These are phyloP conservation scores for Metalampra italica DNA, from an alignment of 2,888 invertebrate species.

Conservation along the genomic window DNA sequence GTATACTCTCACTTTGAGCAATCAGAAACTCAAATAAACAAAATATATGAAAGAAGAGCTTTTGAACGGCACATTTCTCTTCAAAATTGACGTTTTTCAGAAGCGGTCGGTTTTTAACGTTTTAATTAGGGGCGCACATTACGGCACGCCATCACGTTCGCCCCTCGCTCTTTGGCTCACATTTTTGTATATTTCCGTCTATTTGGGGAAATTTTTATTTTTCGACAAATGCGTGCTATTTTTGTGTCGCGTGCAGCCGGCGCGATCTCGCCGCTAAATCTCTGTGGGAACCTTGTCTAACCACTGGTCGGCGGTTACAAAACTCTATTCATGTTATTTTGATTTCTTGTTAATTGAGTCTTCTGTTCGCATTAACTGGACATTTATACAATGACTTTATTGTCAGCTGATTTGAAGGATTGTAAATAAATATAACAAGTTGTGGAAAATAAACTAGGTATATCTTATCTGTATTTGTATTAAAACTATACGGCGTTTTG, in stretches of 20 bases:
- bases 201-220: conserved; percentile 78
- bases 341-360: conserved; percentile 19
- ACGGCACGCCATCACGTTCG: conserved; percentile 74
- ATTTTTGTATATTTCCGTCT: conserved; percentile 78
- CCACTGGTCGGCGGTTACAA: conserved; percentile 9
- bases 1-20: conserved; percentile 26
- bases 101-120: conserved; percentile 77
- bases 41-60: conserved; percentile 69
- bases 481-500: too few relatives aligned
- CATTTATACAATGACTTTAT: background rate
- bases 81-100: conserved; percentile 77
- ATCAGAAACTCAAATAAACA: conserved; percentile 58
- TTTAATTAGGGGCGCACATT: conserved; percentile 79
- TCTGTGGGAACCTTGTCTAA: conserved; percentile 71
- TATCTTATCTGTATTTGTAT: too few relatives aligned
- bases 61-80: conserved; percentile 75
- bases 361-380: background rate
- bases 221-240: conserved; percentile 76
- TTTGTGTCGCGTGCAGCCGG: conserved; percentile 75
- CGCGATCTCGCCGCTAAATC: conserved; percentile 67
- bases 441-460: too few relatives aligned
- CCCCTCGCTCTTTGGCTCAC: conserved; percentile 73
- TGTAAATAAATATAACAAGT: too few relatives aligned
- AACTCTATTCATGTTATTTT: conserved; percentile 28
- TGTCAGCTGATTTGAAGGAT: too few relatives aligned